These are phyloP conservation scores for Cosmia trapezina DNA, from an alignment of 2,888 invertebrate genomes.

Conservation along the genomic window DNA sequence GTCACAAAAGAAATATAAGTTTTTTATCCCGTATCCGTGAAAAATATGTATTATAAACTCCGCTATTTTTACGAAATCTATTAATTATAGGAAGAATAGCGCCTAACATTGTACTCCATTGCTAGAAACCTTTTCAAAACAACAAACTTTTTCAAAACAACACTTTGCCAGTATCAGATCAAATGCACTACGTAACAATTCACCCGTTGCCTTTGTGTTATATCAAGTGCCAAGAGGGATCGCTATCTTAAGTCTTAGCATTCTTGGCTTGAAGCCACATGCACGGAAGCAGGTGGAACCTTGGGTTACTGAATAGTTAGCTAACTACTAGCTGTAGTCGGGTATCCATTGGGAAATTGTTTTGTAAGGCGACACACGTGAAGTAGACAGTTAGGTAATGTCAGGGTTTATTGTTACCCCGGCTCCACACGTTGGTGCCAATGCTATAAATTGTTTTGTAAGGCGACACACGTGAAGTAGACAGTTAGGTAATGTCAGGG, in stretches of 20 bases:
- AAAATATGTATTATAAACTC: too few species aligned
- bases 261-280: conserved; percentile 58
- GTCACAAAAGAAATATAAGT: too few species aligned
- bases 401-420: too few species aligned
- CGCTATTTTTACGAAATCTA: too few species aligned
- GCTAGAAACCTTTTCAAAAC: neutral
- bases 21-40: too few species aligned
- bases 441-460: too few species aligned
- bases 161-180: neutral
- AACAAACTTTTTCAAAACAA: neutral
- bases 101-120: neutral
- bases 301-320: conserved; percentile 15
- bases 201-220: conserved; percentile 19
- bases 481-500: too few species aligned
- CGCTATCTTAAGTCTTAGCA: conserved; percentile 33
- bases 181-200: conserved; percentile 5
- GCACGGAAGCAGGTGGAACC: conserved; percentile 24
- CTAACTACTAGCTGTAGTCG: conserved; percentile 22
- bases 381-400: too few species aligned
- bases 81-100: neutral
- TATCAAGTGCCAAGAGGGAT: conserved; percentile 52
- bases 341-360: conserved; percentile 16
- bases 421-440: too few species aligned
- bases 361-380: neutral
- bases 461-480: too few species aligned